Evolutionary conservation across 2,113 vertebrate species (phyloP), one percentile per base, ranked within the genome.

Genomic region (Pycnonotus jocosus): DNA sequence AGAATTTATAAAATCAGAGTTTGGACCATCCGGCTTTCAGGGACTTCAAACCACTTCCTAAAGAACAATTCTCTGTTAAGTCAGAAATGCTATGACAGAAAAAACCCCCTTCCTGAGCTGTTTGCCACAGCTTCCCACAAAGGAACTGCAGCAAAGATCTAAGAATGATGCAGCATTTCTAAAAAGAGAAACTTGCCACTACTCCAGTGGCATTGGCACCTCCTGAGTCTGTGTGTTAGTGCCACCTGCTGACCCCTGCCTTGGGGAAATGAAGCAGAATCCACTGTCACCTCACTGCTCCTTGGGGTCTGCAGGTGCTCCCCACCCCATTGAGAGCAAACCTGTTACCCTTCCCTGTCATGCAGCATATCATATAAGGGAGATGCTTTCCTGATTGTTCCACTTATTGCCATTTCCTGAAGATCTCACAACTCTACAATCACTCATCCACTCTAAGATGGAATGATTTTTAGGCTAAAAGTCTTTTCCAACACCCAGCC

Each of bases 211-310:
- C 15, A 6, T 42, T 88, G 82, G 21, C 62, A 94, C 81, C 82
- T 94, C 45, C 58, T 93, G 92, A 92, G 91, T 44, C 60, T 97
- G 96, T 96, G 92, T 95, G 80, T 93, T 94, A 97, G 94, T 97
- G 95, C 96, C 96, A 96, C 89, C 95, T 97, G 95, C 95, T 95
- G 96, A 97, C 88, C 94, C 56, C 86, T 92, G 44, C 51, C 91
- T 47, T 48, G 88, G 92, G 95, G 68, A 88, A 90, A 86, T 10
- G 48, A 64, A 81, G 17, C 24, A 78, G 54, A 85, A 51, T 31
- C 65, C 53, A 23, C 10, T 51, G 64, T 37, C 20, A 82, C 24
- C 8, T 60, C 37, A 12, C 16, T 31, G 8, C 23, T 72, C 30
- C 50, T 85, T 22, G 40, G 40, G 33, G 14, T 65, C 27, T 86